Base-by-base conservation (phyloP, 2,888 invertebrate species). In the Hyalella azteca region DNA sequence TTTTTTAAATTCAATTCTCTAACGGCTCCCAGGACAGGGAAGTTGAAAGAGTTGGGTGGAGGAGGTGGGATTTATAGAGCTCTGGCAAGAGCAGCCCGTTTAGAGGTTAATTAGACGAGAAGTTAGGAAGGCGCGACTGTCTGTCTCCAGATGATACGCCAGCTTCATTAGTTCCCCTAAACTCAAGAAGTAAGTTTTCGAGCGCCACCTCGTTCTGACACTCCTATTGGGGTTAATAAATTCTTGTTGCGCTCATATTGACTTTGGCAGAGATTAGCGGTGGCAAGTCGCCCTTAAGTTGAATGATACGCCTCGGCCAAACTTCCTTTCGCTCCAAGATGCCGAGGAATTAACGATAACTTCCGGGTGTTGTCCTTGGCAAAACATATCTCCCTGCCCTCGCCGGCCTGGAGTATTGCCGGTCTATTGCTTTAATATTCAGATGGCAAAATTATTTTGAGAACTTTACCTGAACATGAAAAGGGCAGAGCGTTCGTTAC, bases 111-210 rank as follows among this genome's bases (percentile, higher is more conserved):
- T 75, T 75, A 75, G 75, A 19, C 29, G n/a, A 32, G 75, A 75
- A 75, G 75, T 75, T 75, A 45, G 40, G 75, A n/a, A n/a, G 45
- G 41, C 66, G 19, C 66, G 22, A 66, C 66, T 66, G 66, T 26
- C 75, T 75, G 75, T 75, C 75, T 41, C 29, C 75, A 39, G 75
- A 75, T 75, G 75, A 75, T 75, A 75, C 75, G 75, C 41, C n/a
- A 45, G 75, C 75, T 75, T 75, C 75, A 75, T 75, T 75, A 75
- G 75, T 75, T 75, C 45, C 75, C 45, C 59, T 45, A n/a, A 66
- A 66, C 45, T 75, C 75, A 41, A 75, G 75, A 66, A 66, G 36
- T 66, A 66, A 66, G 66, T 66, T 66, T 66, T 66, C 36, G 32
- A 39, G 66, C 66, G 66, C 66, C 66, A 66, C 32, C 29, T 36